These are phyloP conservation scores for Podarcis siculus DNA, from an alignment of 2,797 vertebrate species.

Conservation along the genomic window DNA sequence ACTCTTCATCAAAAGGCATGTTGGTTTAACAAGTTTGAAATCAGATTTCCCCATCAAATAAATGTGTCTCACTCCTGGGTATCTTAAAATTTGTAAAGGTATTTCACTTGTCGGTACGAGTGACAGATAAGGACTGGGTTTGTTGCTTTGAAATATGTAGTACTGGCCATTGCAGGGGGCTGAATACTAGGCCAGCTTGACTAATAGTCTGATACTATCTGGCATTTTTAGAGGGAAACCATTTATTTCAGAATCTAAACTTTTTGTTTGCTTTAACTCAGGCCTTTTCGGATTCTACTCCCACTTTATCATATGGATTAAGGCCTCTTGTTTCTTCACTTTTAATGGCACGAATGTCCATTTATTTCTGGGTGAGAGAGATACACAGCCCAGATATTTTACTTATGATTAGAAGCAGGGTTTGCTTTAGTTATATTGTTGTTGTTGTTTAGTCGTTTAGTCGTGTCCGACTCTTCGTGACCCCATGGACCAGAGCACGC, in stretches of 20 bases:
- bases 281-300: neutral
- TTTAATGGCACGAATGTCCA: neutral
- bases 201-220: conserved; percentile 29
- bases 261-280: conserved; percentile 7
- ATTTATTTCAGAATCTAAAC: conserved; percentile 7
- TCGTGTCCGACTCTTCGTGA: no score
- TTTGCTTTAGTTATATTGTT: neutral
- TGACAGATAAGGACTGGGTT: conserved; percentile 6
- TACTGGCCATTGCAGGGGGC: neutral
- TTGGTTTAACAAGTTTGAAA: conserved; percentile 18
- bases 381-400: neutral
- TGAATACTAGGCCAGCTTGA: neutral
- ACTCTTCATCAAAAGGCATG: conserved; percentile 3
- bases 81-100: conserved; percentile 11
- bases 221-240: conserved; percentile 8
- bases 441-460: no score
- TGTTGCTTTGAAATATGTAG: conserved; percentile 25
- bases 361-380: neutral
- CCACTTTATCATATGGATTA: conserved; percentile 4
- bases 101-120: neutral
- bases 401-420: neutral
- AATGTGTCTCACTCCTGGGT: conserved; percentile 13
- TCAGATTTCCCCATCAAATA: conserved; percentile 16
- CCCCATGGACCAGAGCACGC: no score
- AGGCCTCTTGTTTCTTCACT: neutral